Conservation (phyloP, 1,140 invertebrate species). For the Pectinophora gossypiella region DNA sequence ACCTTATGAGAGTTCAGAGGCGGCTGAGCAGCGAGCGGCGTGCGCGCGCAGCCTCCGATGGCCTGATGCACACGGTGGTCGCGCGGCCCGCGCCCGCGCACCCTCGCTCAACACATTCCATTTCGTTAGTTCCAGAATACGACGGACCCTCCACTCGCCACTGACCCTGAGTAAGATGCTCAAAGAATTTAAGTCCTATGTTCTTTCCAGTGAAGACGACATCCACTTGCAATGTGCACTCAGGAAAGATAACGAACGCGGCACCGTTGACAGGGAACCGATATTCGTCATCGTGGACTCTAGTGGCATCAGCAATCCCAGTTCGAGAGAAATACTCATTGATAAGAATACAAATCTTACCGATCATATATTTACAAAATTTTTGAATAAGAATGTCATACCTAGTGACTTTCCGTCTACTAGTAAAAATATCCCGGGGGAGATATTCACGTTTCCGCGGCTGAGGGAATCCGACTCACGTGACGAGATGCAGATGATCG, state of each 20-base stretch:
- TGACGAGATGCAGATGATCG: constrained; percentile 36
- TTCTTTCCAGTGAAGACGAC: constrained; percentile 44
- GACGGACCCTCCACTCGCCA: constrained; percentile 2
- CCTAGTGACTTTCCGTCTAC: constrained; percentile 28
- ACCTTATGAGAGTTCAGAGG: constrained; percentile 38
- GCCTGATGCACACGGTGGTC: too few relatives aligned
- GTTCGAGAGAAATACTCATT: constrained; percentile 34
- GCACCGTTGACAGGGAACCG: constrained; percentile 21
- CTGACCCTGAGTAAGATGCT: constrained; percentile 16
- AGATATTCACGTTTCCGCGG: background rate
- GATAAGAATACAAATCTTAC: constrained; percentile 15
- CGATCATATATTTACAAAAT: constrained; percentile 17
- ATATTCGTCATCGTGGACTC: constrained; percentile 37
- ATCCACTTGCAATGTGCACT: constrained; percentile 20
- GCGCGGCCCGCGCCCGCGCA: background rate
- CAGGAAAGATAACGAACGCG: constrained; percentile 13
- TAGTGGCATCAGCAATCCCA: constrained; percentile 26
- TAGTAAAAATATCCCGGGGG: constrained; percentile 25
- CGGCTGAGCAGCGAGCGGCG: constrained; percentile 16
- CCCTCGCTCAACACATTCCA: constrained; percentile 17
- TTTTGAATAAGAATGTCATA: constrained; percentile 21
- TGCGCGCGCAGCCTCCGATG: too few relatives aligned
- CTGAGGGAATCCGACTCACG: constrained; percentile 19
- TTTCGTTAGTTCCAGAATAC: constrained; percentile 32
- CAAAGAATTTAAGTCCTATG: constrained; percentile 28